Evolutionary conservation across 1,140 invertebrate species (phyloP).

Genomic region (Zaprionus tsacasi): DNA sequence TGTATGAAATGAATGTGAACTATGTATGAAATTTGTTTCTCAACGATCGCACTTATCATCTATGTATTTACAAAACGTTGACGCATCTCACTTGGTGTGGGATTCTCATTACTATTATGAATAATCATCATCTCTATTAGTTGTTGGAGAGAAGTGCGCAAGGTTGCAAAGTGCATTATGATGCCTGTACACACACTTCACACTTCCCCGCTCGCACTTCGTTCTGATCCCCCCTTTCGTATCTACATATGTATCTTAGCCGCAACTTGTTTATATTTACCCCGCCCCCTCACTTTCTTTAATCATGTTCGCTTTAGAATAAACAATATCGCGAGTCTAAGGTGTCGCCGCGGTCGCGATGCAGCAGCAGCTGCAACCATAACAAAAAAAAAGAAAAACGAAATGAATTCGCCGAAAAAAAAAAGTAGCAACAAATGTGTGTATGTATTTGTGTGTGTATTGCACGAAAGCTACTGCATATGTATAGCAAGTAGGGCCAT

Average conservation of each 20-base stretch:
- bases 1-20: not conserved
- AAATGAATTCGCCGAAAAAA: conserved; percentile 47
- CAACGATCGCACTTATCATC: not conserved
- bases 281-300: not conserved
- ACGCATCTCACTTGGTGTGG: not conserved
- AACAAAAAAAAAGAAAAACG: conserved; percentile 23
- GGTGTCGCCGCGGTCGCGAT: conserved; percentile 14
- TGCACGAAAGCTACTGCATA: conserved; percentile 35
- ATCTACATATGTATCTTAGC: conserved; percentile 17
- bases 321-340: conserved; percentile 28
- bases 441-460: conserved; percentile 10
- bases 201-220: not conserved
- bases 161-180: conserved; percentile 9
- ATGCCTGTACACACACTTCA: not conserved
- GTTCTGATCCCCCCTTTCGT: not conserved
- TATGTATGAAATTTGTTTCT: not conserved
- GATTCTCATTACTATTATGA: not conserved
- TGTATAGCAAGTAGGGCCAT: conserved; percentile 20
- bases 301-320: conserved; percentile 31
- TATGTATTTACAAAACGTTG: not conserved
- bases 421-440: conserved; percentile 43
- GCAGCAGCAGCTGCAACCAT: conserved; percentile 39
- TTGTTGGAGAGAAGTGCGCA: not conserved
- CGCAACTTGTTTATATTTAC: conserved; percentile 36
- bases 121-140: not conserved